Evolutionary conservation across 53 echinoderm and acorn worm genomes (phyloP).

Genomic region (Mesocentrotus franciscanus): DNA sequence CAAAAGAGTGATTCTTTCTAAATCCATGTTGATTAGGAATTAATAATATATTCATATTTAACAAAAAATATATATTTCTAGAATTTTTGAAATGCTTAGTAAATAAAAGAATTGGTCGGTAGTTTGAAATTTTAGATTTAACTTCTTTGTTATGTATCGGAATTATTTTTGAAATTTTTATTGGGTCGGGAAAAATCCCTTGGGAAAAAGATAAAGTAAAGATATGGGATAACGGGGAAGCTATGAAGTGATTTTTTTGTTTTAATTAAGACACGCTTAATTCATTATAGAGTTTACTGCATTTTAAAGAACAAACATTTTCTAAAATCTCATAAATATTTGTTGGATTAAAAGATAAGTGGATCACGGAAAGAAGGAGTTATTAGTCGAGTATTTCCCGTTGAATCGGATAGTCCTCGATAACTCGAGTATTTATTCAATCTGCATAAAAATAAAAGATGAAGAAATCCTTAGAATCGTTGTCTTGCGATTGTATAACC

Average conservation of each 20-base stretch:
- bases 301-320: background rate
- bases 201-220: background rate
- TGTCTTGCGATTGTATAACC: too few species aligned
- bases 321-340: slow-evolving; percentile 6
- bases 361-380: too few species aligned
- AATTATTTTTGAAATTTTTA: background rate
- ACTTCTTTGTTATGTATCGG: background rate
- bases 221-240: background rate
- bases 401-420: too few species aligned
- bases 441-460: too few species aligned
- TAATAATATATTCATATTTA: background rate
- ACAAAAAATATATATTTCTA: background rate
- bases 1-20: too few species aligned
- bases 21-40: too few species aligned
- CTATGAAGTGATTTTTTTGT: background rate
- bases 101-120: background rate
- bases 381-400: too few species aligned
- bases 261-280: background rate
- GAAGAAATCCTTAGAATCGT: too few species aligned
- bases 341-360: slow-evolving; percentile 20
- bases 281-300: background rate
- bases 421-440: too few species aligned
- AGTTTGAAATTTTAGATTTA: background rate
- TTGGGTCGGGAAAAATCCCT: background rate
- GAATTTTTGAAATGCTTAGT: background rate